These are phyloP conservation scores for Drosophila kanekoi DNA, from an alignment of 2,888 invertebrate species.

Conservation along the genomic window DNA sequence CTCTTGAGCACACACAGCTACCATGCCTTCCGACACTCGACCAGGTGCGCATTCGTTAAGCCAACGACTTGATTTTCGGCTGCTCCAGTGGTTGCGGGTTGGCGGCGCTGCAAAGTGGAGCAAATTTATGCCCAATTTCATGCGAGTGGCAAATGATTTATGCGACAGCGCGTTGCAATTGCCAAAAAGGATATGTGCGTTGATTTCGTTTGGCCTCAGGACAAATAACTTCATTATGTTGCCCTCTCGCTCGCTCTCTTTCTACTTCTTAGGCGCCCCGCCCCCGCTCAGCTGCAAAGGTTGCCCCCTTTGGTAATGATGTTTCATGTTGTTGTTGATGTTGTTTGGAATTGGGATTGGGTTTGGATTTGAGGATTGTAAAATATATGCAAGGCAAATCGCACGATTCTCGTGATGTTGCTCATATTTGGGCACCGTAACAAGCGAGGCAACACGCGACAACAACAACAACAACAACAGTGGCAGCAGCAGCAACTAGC, in stretches of 20 bases:
- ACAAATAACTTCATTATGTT: slow-evolving; percentile 79
- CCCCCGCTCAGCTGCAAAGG: slow-evolving; percentile 22
- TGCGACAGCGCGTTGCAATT: slow-evolving; percentile 79
- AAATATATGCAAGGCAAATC: slow-evolving; percentile 82
- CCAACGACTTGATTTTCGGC: slow-evolving; percentile 71
- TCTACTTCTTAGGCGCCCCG: neutral
- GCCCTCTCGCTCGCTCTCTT: slow-evolving; percentile 15
- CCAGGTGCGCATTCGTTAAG: slow-evolving; percentile 74
- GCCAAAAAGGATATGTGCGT: slow-evolving; percentile 81
- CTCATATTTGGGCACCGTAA: slow-evolving; percentile 83
- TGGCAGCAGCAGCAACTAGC: slow-evolving; percentile 31
- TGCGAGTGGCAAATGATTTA: slow-evolving; percentile 80
- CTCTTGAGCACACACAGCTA: slow-evolving; percentile 25
- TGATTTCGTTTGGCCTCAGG: slow-evolving; percentile 78
- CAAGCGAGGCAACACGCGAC: slow-evolving; percentile 77
- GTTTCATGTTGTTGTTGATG: slow-evolving; percentile 62
- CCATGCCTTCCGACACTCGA: slow-evolving; percentile 19
- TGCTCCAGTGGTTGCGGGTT: slow-evolving; percentile 24
- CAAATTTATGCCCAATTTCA: slow-evolving; percentile 81
- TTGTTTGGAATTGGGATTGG: slow-evolving; percentile 49
- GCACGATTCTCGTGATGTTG: slow-evolving; percentile 84
- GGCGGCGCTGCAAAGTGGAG: slow-evolving; percentile 66
- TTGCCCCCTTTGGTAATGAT: slow-evolving; percentile 66
- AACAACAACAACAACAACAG: slow-evolving; percentile 52
- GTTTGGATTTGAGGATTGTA: slow-evolving; percentile 62